Conservation (phyloP, 2,797 vertebrate species). For the Heliangelus exortis region DNA sequence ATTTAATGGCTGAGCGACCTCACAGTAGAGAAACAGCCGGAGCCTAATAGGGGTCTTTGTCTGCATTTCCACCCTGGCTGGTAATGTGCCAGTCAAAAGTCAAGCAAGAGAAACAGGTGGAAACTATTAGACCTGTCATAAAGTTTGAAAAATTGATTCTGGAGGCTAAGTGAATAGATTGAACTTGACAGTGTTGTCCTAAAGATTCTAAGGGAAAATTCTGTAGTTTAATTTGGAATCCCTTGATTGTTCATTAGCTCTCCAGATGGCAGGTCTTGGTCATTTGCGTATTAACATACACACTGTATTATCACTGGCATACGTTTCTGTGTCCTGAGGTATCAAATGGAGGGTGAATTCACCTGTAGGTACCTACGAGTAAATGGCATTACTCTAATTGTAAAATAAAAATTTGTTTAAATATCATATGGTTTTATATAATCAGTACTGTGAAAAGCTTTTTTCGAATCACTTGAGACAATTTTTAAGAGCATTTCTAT, state of each 20-base stretch:
- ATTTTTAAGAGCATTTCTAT: background rate
- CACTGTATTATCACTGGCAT: conserved; percentile 62
- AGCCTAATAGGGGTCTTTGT: conserved; percentile 94
- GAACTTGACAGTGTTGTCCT: conserved; percentile 97
- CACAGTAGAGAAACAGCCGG: conserved; percentile 88
- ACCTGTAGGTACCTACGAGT: conserved; percentile 57
- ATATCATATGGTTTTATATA: conserved; percentile 18
- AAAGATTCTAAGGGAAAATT: conserved; percentile 84
- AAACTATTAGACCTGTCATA: conserved; percentile 98
- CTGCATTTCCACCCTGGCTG: conserved; percentile 88
- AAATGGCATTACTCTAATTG: conserved; percentile 29
- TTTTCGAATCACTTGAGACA: background rate
- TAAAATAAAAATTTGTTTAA: conserved; percentile 54
- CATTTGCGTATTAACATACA: conserved; percentile 69
- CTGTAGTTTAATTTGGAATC: conserved; percentile 87
- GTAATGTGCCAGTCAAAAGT: conserved; percentile 90
- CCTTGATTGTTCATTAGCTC: conserved; percentile 88
- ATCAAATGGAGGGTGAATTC: conserved; percentile 58
- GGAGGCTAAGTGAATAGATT: conserved; percentile 90
- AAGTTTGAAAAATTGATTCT: conserved; percentile 98
- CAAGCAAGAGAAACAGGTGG: conserved; percentile 91
- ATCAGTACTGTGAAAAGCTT: conserved; percentile 12
- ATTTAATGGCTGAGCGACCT: conserved; percentile 96
- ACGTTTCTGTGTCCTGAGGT: conserved; percentile 47
- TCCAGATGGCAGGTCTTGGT: conserved; percentile 88